Evolutionary conservation across 2,888 invertebrate genomes (phyloP), one percentile per base, ranked within the genome.

Genomic region (Agrotis puta): DNA sequence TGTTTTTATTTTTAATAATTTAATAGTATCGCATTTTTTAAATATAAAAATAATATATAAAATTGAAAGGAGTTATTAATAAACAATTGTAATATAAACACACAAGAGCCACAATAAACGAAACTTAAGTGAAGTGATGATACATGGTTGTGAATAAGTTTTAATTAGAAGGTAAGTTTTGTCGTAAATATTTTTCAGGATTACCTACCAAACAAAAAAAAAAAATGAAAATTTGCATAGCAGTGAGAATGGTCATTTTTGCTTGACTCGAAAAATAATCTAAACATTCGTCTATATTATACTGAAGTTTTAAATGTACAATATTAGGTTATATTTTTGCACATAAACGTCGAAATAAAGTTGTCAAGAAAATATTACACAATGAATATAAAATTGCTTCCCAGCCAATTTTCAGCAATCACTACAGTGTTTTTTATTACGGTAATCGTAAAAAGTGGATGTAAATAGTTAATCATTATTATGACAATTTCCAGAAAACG

Each of bases 81-180:
- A 70, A n/a, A 70, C 24, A 57, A 67, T 73, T 67, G 48, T 67
- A 53, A 64, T 53, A 63, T 9, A 67, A 67, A 69, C 43, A 67
- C 48, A 14, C 18, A 73, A 67, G 50, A 63, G 33, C 39, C 48
- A 70, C 63, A 80, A 74, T 77, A 84, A 82, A 87, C 84, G 79
- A 84, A 85, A 80, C 85, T 77, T 77, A 81, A 84, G 88, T 88
- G 88, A 81, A 88, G 91, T 92, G 91, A 89, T 89, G 87, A 85
- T 85, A 81, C 54, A 80, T 85, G 91, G 90, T 92, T 90, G 92
- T 92, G 92, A 92, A 85, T 87, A 87, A 85, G 77, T 83, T 77
- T 83, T 87, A 87, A 83, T 86, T 84, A 84, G 72, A 82, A 81
- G 91, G 92, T 92, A 84, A 91, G 92, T 87, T 82, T 64, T 45